Percentiles rank a stretch among this genome's conserved stretches.
phyloP scores from a whole-genome alignment of 2,888 invertebrate species.

The Agelastica alni region DNA sequence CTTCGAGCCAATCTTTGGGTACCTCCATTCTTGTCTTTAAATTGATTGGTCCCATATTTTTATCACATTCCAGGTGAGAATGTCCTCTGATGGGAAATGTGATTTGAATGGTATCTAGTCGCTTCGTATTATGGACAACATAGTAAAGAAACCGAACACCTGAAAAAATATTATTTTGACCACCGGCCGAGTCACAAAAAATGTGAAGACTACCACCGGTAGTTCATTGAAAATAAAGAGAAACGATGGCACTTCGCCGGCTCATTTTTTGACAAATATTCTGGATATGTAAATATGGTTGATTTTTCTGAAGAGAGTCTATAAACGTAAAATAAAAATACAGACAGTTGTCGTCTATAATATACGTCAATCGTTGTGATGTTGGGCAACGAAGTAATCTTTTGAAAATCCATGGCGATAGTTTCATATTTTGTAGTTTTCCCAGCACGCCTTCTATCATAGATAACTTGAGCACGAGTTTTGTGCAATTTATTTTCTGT shows the following conservation, averaged over 20 bases:
- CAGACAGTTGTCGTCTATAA: slow-evolving; percentile 2
- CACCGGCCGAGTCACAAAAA: slow-evolving; percentile 41
- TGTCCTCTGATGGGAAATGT: slow-evolving; percentile 11
- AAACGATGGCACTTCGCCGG: slow-evolving; percentile 16
- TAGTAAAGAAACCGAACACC: neutral
- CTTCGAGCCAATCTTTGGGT: slow-evolving; percentile 1
- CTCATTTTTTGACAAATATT: slow-evolving; percentile 18
- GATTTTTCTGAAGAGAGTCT: neutral
- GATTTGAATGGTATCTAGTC: slow-evolving; percentile 4
- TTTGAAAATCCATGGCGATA: slow-evolving; percentile 20
- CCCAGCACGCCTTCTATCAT: slow-evolving; percentile 7
- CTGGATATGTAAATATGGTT: slow-evolving; percentile 20
- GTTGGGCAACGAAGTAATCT: slow-evolving; percentile 19
- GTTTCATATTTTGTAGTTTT: slow-evolving; percentile 14
- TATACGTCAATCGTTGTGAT: slow-evolving; percentile 12
- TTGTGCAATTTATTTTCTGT: slow-evolving; percentile 17
- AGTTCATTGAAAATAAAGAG: slow-evolving; percentile 6
- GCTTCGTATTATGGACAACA: too few relatives aligned
- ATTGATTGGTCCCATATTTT: slow-evolving; percentile 13
- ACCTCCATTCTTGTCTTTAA: slow-evolving; percentile 11
- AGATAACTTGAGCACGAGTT: slow-evolving; percentile 7
- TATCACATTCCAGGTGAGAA: slow-evolving; percentile 14
- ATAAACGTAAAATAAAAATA: neutral
- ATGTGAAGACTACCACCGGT: slow-evolving; percentile 25
- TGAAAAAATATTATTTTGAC: slow-evolving; percentile 41